Evolutionary conservation across 2,888 invertebrate genomes (phyloP).

Genomic region (Meiosimyza platycephala): DNA sequence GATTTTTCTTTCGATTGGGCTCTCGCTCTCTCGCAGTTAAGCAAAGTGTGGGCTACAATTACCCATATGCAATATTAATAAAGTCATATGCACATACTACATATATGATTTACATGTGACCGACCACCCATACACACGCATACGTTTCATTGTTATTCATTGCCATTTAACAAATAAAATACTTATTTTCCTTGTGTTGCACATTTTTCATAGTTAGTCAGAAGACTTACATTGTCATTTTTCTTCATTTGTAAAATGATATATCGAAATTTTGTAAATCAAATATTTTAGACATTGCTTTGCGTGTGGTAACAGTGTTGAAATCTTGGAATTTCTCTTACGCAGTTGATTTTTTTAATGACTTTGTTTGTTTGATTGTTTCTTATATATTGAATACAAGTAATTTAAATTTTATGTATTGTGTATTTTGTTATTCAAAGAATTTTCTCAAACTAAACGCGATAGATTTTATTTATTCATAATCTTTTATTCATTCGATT

Average conservation of each 20-base stretch:
- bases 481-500: too few species aligned
- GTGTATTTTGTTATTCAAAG: too few species aligned
- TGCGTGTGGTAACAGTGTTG: neutral
- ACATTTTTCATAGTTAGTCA: conserved; percentile 40
- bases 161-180: conserved; percentile 41
- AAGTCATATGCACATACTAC: neutral
- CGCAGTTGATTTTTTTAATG: conserved; percentile 6
- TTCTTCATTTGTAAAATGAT: neutral
- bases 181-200: conserved; percentile 33
- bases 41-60: neutral
- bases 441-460: too few species aligned
- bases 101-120: neutral
- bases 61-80: too few species aligned
- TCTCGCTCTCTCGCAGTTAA: neutral
- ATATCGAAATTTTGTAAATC: neutral
- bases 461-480: too few species aligned
- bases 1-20: conserved; percentile 23
- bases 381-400: neutral
- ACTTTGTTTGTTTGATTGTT: neutral
- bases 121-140: conserved; percentile 1
- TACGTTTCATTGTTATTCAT: conserved; percentile 38
- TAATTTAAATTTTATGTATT: too few species aligned
- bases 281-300: neutral
- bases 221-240: conserved; percentile 9
- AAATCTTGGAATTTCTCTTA: neutral